Evolutionary conservation across 2,113 vertebrate genomes (phyloP).

Genomic region (Trematocara zebra): DNA sequence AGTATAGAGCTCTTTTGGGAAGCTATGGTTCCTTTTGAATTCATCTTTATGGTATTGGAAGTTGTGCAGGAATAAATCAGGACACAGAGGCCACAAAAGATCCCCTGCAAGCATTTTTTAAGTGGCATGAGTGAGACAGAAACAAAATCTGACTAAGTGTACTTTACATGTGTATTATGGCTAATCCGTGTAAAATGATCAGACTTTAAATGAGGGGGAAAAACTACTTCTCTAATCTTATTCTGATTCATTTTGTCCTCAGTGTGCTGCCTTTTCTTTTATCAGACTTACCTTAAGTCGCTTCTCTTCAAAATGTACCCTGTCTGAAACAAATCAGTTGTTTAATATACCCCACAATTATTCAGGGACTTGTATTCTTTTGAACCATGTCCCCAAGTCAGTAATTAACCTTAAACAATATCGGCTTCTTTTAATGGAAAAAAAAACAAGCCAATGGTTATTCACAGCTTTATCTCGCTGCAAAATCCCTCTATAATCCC

Average conservation of each 20-base stretch:
- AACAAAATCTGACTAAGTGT: neutral
- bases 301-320: conserved; percentile 13
- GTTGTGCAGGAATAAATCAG: neutral
- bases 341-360: conserved; percentile 36
- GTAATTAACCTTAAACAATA: conserved; percentile 60
- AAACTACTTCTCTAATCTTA: neutral
- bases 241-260: neutral
- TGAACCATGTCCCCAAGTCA: conserved; percentile 23
- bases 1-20: neutral
- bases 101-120: neutral
- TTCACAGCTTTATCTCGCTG: conserved; percentile 28
- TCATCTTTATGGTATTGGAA: neutral
- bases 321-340: conserved; percentile 40
- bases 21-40: neutral
- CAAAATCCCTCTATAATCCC: conserved; percentile 44
- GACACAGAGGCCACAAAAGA: neutral
- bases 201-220: neutral
- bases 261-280: neutral
- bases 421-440: conserved; percentile 27
- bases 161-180: neutral
- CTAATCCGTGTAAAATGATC: neutral
- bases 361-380: conserved; percentile 2
- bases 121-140: neutral
- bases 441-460: conserved; percentile 32
- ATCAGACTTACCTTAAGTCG: neutral